Conservation (phyloP, 2,797 vertebrate species). For the Caiman crocodilus region DNA sequence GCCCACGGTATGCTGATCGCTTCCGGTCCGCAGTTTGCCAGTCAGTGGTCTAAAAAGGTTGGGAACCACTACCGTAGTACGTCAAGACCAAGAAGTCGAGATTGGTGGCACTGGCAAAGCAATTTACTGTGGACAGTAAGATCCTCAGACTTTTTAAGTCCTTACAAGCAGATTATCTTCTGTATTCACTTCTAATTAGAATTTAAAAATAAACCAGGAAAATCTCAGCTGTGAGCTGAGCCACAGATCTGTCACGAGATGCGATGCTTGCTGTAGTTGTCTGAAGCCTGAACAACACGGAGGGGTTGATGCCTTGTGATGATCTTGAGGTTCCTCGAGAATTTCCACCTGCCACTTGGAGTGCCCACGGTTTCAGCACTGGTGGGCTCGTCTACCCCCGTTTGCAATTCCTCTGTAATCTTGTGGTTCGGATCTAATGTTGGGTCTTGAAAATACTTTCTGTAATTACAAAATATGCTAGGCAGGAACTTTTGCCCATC, state of each 20-base stretch:
- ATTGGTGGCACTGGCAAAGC: not conserved
- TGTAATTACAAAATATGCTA: not conserved
- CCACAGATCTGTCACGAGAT: not conserved
- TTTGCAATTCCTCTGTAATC: constrained; percentile 5
- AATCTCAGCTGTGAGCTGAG: not conserved
- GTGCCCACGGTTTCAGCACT: not conserved
- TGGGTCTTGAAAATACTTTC: not conserved
- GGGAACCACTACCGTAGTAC: not conserved
- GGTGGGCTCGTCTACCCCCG: not conserved
- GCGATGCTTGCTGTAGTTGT: not conserved
- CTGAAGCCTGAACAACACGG: not conserved
- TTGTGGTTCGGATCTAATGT: not conserved
- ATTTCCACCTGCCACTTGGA: not conserved
- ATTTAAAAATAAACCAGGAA: constrained; percentile 20
- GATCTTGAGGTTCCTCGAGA: not conserved
- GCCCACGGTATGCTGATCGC: no score
- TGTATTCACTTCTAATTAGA: not conserved
- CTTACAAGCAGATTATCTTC: constrained; percentile 27
- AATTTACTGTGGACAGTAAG: not conserved
- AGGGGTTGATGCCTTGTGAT: not conserved
- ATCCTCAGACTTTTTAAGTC: not conserved
- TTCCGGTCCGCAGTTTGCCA: no score
- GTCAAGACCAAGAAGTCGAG: not conserved
- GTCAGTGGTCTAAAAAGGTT: no score
- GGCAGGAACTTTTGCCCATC: not conserved